Percentiles rank a stretch among this genome's conserved stretches.
Conservation (phyloP, 2,888 invertebrate genomes). For the Spatulosminthurus flaviceps region DNA sequence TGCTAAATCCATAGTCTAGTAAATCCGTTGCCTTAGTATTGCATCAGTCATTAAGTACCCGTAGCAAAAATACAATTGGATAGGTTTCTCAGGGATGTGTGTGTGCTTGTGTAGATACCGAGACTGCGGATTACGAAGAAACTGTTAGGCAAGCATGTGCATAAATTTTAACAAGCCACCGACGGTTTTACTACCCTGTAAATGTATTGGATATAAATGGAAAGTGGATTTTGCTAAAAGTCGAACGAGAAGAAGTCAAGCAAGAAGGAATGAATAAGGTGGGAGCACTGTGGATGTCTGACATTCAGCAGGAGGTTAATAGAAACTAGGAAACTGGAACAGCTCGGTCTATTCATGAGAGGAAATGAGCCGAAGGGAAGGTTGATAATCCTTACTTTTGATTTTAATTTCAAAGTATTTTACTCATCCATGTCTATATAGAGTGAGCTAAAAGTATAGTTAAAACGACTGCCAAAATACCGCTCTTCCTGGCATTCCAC, state of each 20-base stretch:
- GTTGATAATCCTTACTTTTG: constrained; percentile 5
- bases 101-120: too few species aligned
- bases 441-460: too few species aligned
- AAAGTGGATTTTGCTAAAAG: neutral
- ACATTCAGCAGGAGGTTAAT: constrained; percentile 36
- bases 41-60: too few species aligned
- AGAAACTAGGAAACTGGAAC: constrained; percentile 41
- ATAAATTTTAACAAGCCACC: neutral
- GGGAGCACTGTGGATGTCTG: neutral
- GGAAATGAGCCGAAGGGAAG: neutral
- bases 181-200: neutral
- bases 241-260: neutral
- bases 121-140: too few species aligned
- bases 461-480: too few species aligned
- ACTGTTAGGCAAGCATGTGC: neutral
- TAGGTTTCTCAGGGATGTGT: too few species aligned
- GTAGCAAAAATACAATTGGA: too few species aligned
- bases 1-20: too few species aligned
- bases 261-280: neutral
- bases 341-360: constrained; percentile 16
- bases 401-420: neutral
- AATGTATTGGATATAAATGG: neutral
- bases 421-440: too few species aligned
- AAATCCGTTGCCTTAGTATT: too few species aligned
- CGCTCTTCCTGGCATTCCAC: too few species aligned